Base-by-base conservation (phyloP, 2,113 vertebrate genomes). In the Otis tarda region DNA sequence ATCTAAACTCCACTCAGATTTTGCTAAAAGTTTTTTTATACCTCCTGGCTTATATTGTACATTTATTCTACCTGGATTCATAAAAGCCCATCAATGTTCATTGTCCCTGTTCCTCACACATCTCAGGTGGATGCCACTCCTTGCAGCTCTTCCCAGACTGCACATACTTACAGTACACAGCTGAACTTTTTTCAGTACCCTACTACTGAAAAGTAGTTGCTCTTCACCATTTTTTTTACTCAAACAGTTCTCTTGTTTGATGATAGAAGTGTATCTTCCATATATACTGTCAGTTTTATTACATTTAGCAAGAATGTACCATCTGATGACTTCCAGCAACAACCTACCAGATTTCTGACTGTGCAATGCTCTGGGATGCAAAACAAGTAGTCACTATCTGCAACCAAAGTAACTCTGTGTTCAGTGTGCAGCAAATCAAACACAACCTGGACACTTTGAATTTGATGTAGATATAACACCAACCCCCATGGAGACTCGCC, bases 191-290 rank as follows among this genome's bases (percentile, higher is more conserved):
- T 61, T 60, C 35, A 43, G 23, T 15, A 68, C 22, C 4, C 6
- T 71, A 20, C 35, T 39, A 28, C 30, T 47, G 21, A 10, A 43
- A 68, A 83, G 18, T 52, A 16, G 19, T n/a, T n/a, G 13, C 3
- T 85, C 6, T 89, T 83, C 27, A 60, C 7, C 25, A 3, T 11
- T 65, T 65, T 61, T 88, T 92, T 70, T 25, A 56, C 14, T 64
- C 5, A 2, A 83, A 47, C 13, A 55, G 12, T 61, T 57, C 16
- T 45, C 27, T 45, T 0, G 1, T 77, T 74, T 73, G 74, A 57
- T 78, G 49, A 94, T 4, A 55, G 33, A 82, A 94, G 45, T 87
- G 35, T 75, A 71, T 87, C 49, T 89, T 78, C 27, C 28, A 45
- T 24, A 49, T 55, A 28, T 12, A 41, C 13, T 43, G 41, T 30